Evolutionary conservation across 2,113 vertebrate genomes (phyloP), one percentile per base, ranked within the genome.

Genomic region (Serilophus lunatus): DNA sequence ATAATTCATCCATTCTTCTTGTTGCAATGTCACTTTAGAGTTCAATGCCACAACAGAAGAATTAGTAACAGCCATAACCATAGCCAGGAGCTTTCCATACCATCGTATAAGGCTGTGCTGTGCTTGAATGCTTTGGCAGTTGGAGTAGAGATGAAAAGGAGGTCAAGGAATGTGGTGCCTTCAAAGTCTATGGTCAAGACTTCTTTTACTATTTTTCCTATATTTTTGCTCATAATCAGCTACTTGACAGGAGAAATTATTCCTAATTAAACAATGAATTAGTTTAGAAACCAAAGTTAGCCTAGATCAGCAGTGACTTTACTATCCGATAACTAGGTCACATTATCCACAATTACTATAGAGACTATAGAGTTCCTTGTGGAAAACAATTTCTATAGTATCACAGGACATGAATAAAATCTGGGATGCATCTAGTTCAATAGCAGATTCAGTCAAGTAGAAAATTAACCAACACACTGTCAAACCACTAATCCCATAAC

Each of bases 71-170:
- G 24, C 11, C 1, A 0, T 3, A 45, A 28, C 23, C 5, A 44
- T 5, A 7, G 2, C 31, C 4, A 6, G 40, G 19, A 88, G 8
- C 13, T 59, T 81, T 45, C 40, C 0, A 1, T 7, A 12, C 17
- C 0, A 0, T 0, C 44, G 18, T 0, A 49, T 22, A 45, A 86
- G 22, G 20, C 12, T 25, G 25, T 5, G 23, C 3, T 83, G 11
- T 3, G 35, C 16, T 28, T n/a, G 13, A 64, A n/a, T 42, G n/a
- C 29, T 56, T 87, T 81, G 18, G 12, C 45, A 66, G 6, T 31
- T 13, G 20, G 9, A 72, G 8, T 1, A 60, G 42, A 87, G 20
- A 40, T 17, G 20, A 42, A 53, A 7, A 79, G 40, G 9, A 70
- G 10, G 59, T 31, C 11, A 61, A 79, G 20, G 25, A 86, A 47